Evolutionary conservation across 2,113 vertebrate species (phyloP).

Genomic region (Mesembrinibis cayennensis): DNA sequence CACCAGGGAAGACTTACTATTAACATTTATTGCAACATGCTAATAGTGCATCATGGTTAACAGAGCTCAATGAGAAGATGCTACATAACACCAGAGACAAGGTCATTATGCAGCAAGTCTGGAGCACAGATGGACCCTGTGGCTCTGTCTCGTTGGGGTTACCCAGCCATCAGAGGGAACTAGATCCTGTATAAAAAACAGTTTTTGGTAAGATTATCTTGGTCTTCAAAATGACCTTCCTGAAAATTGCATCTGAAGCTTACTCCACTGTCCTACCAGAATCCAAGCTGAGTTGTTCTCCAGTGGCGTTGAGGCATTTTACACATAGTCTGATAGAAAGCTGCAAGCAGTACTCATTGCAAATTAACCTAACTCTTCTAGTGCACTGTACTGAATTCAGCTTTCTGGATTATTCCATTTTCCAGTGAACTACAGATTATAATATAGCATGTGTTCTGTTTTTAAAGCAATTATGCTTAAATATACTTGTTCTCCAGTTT

Average conservation of each 20-base stretch:
- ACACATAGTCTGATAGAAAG: not conserved
- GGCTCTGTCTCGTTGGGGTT: not conserved
- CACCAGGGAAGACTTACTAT: not conserved
- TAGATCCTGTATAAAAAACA: not conserved
- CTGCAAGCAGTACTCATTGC: not conserved
- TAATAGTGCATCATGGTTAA: not conserved
- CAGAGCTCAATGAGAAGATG: not conserved
- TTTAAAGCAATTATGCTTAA: conserved; percentile 62
- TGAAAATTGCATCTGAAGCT: not conserved
- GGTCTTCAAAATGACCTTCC: not conserved
- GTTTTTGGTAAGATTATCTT: not conserved
- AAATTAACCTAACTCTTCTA: not conserved
- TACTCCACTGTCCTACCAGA: not conserved
- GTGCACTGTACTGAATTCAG: not conserved
- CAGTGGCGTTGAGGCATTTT: not conserved
- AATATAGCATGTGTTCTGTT: conserved; percentile 34
- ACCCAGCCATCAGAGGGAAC: not conserved
- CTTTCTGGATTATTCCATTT: conserved; percentile 52
- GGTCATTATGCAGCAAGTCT: not conserved
- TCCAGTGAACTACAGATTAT: conserved; percentile 13
- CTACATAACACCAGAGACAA: not conserved
- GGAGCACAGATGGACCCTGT: not conserved
- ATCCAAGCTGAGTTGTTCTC: not conserved
- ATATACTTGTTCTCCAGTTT: conserved; percentile 53
- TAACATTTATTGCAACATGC: not conserved